Percentiles rank a stretch among this genome's conserved stretches.
Conservation (phyloP, 2,797 vertebrate species). For the Phataginus tricuspis region DNA sequence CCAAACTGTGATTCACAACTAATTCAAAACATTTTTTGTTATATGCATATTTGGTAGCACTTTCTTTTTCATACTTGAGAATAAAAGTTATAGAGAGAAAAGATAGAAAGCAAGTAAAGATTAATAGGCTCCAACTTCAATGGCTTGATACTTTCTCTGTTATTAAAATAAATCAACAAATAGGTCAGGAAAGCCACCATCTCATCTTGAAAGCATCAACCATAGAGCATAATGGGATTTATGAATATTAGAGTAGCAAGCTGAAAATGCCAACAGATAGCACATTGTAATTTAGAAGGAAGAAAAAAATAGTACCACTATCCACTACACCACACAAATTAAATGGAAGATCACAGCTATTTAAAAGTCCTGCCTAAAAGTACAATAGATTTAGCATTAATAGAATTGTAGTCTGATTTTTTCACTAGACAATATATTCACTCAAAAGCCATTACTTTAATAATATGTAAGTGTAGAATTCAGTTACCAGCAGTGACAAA, state of each 20-base stretch:
- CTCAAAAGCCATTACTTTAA: slow-evolving; percentile 58
- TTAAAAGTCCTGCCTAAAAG: slow-evolving; percentile 61
- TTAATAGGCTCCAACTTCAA: slow-evolving; percentile 43
- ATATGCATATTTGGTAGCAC: background rate
- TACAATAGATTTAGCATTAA: slow-evolving; percentile 64
- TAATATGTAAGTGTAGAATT: slow-evolving; percentile 49
- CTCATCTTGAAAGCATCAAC: slow-evolving; percentile 57
- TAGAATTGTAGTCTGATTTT: slow-evolving; percentile 62
- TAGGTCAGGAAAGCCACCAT: slow-evolving; percentile 25
- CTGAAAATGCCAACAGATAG: slow-evolving; percentile 59
- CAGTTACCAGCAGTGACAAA: slow-evolving; percentile 39
- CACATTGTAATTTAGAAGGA: slow-evolving; percentile 56
- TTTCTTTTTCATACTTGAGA: slow-evolving; percentile 7
- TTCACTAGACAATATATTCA: slow-evolving; percentile 59
- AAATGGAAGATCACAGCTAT: slow-evolving; percentile 54
- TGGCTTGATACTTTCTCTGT: slow-evolving; percentile 46
- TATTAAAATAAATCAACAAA: slow-evolving; percentile 67
- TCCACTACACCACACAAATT: background rate
- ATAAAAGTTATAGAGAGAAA: slow-evolving; percentile 67
- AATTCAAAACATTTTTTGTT: slow-evolving; percentile 26
- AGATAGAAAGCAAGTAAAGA: slow-evolving; percentile 55
- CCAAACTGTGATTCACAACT: slow-evolving; percentile 30
- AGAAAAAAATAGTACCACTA: slow-evolving; percentile 34
- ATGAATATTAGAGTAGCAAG: slow-evolving; percentile 38
- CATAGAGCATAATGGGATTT: slow-evolving; percentile 56